Percentiles rank a stretch among this genome's conserved stretches.
These are phyloP conservation scores for Poecilus cupreus DNA, from an alignment of 2,888 invertebrate species.

Conservation along the genomic window DNA sequence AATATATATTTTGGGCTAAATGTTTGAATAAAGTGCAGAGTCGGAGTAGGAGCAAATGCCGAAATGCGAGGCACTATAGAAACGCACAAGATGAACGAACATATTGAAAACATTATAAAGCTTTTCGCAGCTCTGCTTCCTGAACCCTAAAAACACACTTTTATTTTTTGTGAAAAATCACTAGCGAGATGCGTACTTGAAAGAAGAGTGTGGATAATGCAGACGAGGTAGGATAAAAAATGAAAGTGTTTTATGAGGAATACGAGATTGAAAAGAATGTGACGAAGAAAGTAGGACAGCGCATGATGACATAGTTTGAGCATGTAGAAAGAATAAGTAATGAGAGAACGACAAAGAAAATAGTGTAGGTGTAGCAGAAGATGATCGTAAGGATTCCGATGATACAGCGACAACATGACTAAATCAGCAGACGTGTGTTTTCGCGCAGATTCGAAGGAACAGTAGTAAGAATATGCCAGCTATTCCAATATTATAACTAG, in stretches of 20 bases:
- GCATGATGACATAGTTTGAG: slow-evolving; percentile 41
- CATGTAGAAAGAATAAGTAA: slow-evolving; percentile 49
- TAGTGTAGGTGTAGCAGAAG: slow-evolving; percentile 26
- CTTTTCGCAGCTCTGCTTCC: not conserved
- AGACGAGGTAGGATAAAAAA: slow-evolving; percentile 39
- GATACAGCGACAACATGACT: slow-evolving; percentile 27
- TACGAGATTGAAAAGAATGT: slow-evolving; percentile 48
- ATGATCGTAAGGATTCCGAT: slow-evolving; percentile 17
- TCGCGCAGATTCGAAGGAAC: not conserved
- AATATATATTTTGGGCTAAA: not conserved
- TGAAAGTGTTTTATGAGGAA: slow-evolving; percentile 50
- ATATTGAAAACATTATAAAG: slow-evolving; percentile 19
- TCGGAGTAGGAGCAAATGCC: not conserved
- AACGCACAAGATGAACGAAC: not conserved
- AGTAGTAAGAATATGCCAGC: not conserved
- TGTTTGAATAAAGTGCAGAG: not conserved
- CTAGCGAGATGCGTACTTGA: not conserved
- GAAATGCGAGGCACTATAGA: not conserved
- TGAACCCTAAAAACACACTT: slow-evolving; percentile 7
- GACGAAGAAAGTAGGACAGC: slow-evolving; percentile 19
- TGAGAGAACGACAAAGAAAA: slow-evolving; percentile 41
- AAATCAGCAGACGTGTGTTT: slow-evolving; percentile 36
- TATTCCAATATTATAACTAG: not conserved
- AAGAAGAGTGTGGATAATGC: slow-evolving; percentile 32
- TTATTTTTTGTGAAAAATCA: slow-evolving; percentile 28